Evolutionary conservation across 53 echinoderm and acorn worm species (phyloP).

Genomic region (Paracentrotus lividus): DNA sequence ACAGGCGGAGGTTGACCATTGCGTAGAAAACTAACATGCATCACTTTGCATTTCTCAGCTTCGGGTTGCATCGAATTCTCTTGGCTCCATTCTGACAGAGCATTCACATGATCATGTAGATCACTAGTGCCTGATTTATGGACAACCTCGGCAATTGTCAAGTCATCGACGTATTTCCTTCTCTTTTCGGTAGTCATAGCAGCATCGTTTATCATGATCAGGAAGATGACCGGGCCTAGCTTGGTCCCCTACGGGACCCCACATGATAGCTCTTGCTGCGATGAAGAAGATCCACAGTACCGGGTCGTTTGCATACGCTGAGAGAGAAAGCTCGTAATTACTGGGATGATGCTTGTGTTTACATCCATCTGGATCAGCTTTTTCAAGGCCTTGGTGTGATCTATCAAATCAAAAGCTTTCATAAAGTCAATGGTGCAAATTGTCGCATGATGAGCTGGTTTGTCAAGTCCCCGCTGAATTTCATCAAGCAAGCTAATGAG

Average conservation of each 20-base stretch:
- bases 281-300: neutral
- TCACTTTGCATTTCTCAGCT: too few relatives aligned
- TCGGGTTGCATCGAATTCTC: too few relatives aligned
- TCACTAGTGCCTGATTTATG: too few relatives aligned
- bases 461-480: too few relatives aligned
- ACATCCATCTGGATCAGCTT: neutral
- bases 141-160: too few relatives aligned
- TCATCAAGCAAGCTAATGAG: too few relatives aligned
- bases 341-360: neutral
- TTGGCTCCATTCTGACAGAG: neutral
- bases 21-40: too few relatives aligned
- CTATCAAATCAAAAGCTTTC: neutral
- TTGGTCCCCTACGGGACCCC: neutral
- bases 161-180: neutral
- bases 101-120: neutral
- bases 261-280: neutral
- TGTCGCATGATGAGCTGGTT: too few relatives aligned
- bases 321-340: neutral
- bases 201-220: neutral
- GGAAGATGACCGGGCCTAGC: neutral
- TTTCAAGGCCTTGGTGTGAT: neutral
- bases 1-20: too few relatives aligned
- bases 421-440: too few relatives aligned
- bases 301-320: neutral
- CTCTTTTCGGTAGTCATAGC: neutral